Evolutionary conservation across 2,113 vertebrate species (phyloP).

Genomic region (Esox niger): DNA sequence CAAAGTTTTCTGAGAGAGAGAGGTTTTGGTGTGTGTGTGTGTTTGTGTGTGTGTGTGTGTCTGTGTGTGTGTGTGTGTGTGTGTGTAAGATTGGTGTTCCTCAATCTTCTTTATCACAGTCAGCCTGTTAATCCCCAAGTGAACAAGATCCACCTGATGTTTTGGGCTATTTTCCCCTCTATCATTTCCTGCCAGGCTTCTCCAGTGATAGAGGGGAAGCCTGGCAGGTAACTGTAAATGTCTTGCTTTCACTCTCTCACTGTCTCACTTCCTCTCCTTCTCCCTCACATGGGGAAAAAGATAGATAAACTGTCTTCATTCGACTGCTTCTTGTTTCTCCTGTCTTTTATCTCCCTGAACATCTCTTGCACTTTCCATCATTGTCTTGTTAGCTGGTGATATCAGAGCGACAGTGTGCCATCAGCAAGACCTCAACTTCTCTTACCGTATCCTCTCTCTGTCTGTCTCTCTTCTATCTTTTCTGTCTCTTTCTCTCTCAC

Average conservation of each 20-base stretch:
- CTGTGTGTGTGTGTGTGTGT: too few relatives aligned
- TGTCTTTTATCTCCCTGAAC: too few relatives aligned
- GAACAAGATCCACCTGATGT: background rate
- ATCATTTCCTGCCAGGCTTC: too few relatives aligned
- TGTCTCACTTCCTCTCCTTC: background rate
- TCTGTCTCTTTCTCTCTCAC: background rate
- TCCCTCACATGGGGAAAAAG: background rate
- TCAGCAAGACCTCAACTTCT: conserved; percentile 9
- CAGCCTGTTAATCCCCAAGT: background rate
- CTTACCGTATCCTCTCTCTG: conserved; percentile 3
- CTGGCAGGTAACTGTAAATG: too few relatives aligned
- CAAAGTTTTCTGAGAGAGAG: conserved; percentile 28
- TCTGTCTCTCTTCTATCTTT: conserved; percentile 2
- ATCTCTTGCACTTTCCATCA: background rate
- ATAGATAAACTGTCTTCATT: background rate
- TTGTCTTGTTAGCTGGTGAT: conserved; percentile 16
- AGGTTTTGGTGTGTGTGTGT: too few relatives aligned
- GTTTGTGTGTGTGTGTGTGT: too few relatives aligned
- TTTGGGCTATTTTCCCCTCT: background rate
- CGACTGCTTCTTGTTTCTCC: background rate
- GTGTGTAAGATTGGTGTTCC: too few relatives aligned
- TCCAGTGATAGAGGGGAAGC: too few relatives aligned
- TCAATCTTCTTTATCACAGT: conserved; percentile 4
- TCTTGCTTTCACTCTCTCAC: background rate
- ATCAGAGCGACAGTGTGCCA: conserved; percentile 1